A percentile compares a stretch with the other conserved stretches of the same genome.
phyloP scores from a whole-genome alignment of 1,140 invertebrate species.

The Hermatobates lingyangjiaoensis region DNA sequence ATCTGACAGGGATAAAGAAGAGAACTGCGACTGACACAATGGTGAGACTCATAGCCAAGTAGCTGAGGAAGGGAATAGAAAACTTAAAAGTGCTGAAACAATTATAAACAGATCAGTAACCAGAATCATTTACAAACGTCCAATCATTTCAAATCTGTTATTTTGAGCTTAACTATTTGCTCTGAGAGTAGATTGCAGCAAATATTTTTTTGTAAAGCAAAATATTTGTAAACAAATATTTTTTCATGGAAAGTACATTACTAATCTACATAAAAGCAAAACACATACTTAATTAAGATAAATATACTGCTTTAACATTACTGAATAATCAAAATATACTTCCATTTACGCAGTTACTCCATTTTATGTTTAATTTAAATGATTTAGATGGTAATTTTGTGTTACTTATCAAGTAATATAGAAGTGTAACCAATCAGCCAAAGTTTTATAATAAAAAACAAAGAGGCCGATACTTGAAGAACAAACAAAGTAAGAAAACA shows the following conservation, averaged over 20 bases:
- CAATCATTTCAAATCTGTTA: neutral
- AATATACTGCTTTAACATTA: no score
- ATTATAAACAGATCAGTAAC: constrained; percentile 12
- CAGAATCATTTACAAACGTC: neutral
- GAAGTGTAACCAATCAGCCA: no score
- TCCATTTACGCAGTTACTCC: no score
- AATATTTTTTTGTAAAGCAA: neutral
- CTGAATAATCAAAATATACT: no score
- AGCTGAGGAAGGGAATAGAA: constrained; percentile 89
- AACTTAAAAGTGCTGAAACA: constrained; percentile 82
- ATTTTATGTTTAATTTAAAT: no score
- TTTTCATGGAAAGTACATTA: neutral
- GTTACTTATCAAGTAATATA: no score
- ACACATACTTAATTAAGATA: neutral
- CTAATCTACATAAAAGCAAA: neutral
- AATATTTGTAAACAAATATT: neutral
- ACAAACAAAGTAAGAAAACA: no score
- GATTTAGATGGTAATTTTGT: no score
- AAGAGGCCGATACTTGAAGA: no score
- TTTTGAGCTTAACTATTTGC: neutral
- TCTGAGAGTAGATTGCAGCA: neutral
- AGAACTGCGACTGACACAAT: constrained; percentile 52
- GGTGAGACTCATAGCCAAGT: constrained; percentile 65
- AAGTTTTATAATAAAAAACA: no score
- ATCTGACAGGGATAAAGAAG: constrained; percentile 79